Base-by-base conservation (phyloP, 2,113 vertebrate species). In the Actinemys pallida region DNA sequence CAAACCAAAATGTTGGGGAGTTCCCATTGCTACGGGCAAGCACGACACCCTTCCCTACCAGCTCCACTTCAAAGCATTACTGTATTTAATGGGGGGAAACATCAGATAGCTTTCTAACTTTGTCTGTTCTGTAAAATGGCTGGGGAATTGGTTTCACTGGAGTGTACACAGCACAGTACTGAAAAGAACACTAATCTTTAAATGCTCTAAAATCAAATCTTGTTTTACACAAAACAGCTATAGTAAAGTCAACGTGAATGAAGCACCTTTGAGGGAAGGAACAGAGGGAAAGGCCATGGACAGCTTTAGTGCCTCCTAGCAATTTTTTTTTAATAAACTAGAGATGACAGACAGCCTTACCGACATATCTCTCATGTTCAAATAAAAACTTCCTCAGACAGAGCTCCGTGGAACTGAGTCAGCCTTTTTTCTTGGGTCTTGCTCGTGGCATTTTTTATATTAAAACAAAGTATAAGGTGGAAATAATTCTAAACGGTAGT, bases 191-290 rank as follows among this genome's bases (percentile, higher is more conserved):
- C 81, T 52, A 95, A 95, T 84, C 92, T 95, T 89, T 92, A 95
- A 96, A 96, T 83, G 93, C 88, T 93, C 85, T 92, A 87, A 95
- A 96, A 97, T 96, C 89, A 94, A 97, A 95, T 89, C 94, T 96
- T 93, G 94, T 96, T 97, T 98, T 97, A 97, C 87, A 96, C 89
- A 95, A 96, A 97, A 94, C 49, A 0, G 1, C 78, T 90, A 83
- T 59, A 47, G 87, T 96, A 86, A 96, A 96, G 87, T 90, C 83
- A 8, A 87, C 80, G 89, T 96, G 96, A 96, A 94, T 89, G 93
- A 97, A 98, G 96, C 97, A 96, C 95, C 94, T 98, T 91, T 91
- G 95, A 98, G 92, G 94, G 97, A 98, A 96, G 87, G 97, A 96
- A 90, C 49, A 97, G 95, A 98, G 93, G 86, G 96, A 96, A 96